Percentiles rank a stretch among this genome's conserved stretches.
Conservation (phyloP, 2,113 vertebrate genomes). For the Pteropus alecto region DNA sequence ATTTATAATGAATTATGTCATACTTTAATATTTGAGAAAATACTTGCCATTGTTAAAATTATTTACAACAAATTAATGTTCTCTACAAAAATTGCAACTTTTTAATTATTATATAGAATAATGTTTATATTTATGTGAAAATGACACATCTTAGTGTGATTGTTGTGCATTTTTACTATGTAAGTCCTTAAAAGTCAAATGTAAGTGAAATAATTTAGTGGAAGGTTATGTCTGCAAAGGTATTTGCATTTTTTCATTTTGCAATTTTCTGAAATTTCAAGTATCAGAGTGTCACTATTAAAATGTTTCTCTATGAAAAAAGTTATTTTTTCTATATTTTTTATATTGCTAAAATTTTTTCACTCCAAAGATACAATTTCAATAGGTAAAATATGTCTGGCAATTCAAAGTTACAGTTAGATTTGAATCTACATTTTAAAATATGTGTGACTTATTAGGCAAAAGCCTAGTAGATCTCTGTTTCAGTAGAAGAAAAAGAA, state of each 20-base stretch:
- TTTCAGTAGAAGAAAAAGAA: background rate
- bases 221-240: background rate
- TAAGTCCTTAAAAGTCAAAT: constrained; percentile 40
- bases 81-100: background rate
- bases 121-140: background rate
- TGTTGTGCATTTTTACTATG: background rate
- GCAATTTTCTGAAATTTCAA: constrained; percentile 1
- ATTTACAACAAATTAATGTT: background rate
- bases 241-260: constrained; percentile 52
- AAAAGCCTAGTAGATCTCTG: constrained; percentile 40
- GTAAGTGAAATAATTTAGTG: background rate
- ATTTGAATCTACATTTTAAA: constrained; percentile 68
- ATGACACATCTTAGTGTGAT: background rate
- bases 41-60: background rate
- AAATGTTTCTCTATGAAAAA: background rate
- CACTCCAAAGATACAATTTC: constrained; percentile 39
- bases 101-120: background rate
- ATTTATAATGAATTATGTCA: background rate
- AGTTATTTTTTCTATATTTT: background rate
- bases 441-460: constrained; percentile 50
- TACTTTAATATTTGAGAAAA: background rate
- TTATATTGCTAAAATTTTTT: constrained; percentile 37
- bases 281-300: background rate
- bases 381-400: constrained; percentile 7
- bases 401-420: background rate